These are phyloP conservation scores for Tetramorium parvispinum DNA, from an alignment of 1,140 invertebrate species.

Conservation along the genomic window DNA sequence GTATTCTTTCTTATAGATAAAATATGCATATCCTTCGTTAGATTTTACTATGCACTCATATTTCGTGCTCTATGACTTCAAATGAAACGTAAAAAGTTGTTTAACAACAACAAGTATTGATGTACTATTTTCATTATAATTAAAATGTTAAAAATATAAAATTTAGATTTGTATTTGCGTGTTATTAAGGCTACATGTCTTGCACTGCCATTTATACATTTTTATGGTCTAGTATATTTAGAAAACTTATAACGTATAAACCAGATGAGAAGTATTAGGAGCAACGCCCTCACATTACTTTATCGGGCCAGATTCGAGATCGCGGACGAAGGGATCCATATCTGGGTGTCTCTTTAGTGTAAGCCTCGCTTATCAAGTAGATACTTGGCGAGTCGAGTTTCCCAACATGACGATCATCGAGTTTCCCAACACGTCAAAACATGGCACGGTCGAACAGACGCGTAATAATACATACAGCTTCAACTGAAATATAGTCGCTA, in stretches of 20 bases:
- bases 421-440: slow-evolving; percentile 12
- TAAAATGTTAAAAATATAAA: background rate
- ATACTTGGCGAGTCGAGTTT: slow-evolving; percentile 25
- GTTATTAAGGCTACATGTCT: background rate
- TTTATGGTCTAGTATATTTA: background rate
- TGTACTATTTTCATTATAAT: background rate
- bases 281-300: background rate
- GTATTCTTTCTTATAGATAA: background rate
- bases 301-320: background rate
- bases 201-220: background rate
- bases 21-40: background rate
- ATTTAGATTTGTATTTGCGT: background rate
- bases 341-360: background rate
- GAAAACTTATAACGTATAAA: background rate
- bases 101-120: background rate
- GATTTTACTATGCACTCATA: background rate
- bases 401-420: slow-evolving; percentile 20
- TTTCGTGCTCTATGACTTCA: background rate
- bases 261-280: background rate
- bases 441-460: background rate
- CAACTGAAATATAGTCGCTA: background rate
- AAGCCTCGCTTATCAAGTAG: slow-evolving; percentile 31
- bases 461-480: background rate
- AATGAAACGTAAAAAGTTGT: background rate
- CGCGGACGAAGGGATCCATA: slow-evolving; percentile 11